Conservation (phyloP, 2,797 vertebrate species). For the Bovichtus variegatus region DNA sequence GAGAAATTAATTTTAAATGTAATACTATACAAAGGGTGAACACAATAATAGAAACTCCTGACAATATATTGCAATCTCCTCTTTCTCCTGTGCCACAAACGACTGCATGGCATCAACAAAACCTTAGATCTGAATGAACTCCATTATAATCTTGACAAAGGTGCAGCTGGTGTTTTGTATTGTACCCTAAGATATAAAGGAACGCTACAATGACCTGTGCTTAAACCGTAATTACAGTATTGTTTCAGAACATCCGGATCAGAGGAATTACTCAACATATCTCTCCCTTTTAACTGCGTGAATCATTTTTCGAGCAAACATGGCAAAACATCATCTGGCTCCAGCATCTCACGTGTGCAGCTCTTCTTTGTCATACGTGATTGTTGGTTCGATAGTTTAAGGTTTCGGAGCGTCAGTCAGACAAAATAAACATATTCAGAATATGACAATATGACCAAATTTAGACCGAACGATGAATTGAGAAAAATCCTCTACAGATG, state of each 20-base stretch:
- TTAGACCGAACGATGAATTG: background rate
- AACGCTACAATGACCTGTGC: background rate
- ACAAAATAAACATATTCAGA: background rate
- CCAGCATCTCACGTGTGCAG: background rate
- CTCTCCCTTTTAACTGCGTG: background rate
- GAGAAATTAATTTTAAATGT: background rate
- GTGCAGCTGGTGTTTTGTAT: background rate
- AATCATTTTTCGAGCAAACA: background rate
- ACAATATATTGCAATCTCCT: background rate
- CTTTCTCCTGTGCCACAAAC: background rate
- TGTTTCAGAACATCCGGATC: background rate
- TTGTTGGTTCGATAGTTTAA: background rate
- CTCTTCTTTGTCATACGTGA: background rate
- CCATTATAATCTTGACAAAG: background rate
- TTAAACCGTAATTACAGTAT: slow-evolving; percentile 12
- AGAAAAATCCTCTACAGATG: background rate
- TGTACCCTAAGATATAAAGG: background rate
- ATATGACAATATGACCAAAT: background rate
- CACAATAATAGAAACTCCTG: background rate
- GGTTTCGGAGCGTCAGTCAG: slow-evolving; percentile 1
- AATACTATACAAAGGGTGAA: background rate
- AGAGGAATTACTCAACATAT: background rate
- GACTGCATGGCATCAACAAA: background rate
- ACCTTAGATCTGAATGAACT: background rate
- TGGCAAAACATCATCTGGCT: background rate